phyloP scores from a whole-genome alignment of 2,113 vertebrate genomes.

The Onychostruthus taczanowskii region DNA sequence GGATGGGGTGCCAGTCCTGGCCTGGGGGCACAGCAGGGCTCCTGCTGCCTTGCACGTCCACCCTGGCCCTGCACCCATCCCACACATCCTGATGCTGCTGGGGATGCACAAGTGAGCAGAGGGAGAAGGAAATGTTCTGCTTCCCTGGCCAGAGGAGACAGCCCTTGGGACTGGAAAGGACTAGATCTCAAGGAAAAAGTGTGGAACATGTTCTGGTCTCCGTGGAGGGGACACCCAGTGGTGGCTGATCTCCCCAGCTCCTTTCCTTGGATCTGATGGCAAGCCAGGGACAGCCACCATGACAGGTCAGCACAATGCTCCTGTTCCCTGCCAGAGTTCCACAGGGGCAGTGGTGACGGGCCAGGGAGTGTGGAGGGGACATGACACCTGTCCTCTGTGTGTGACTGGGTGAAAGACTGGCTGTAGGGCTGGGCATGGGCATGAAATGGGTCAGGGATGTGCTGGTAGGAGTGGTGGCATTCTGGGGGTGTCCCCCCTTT shows the following conservation, averaged over 20 bases:
- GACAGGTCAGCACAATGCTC: background rate
- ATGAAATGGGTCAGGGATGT: background rate
- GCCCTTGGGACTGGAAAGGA: background rate
- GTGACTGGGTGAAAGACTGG: background rate
- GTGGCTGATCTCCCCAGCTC: background rate
- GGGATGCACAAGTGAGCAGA: background rate
- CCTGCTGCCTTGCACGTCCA: rapidly evolving
- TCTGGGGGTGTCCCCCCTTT: background rate
- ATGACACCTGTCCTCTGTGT: rapidly evolving
- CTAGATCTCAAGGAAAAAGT: background rate
- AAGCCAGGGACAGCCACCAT: background rate
- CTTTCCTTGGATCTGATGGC: background rate
- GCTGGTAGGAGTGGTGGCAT: background rate
- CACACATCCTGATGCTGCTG: rapidly evolving
- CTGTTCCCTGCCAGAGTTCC: background rate
- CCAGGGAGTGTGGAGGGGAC: background rate
- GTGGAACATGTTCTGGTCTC: background rate
- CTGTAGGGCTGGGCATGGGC: background rate
- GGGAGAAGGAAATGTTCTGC: background rate
- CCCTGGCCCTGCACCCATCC: background rate
- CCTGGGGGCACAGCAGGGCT: background rate
- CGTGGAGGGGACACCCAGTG: background rate
- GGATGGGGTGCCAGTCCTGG: background rate
- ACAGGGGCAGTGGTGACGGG: background rate
- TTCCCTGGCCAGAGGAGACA: background rate